Conservation (phyloP, 2,797 vertebrate genomes). For the Cryptoprocta ferox region DNA sequence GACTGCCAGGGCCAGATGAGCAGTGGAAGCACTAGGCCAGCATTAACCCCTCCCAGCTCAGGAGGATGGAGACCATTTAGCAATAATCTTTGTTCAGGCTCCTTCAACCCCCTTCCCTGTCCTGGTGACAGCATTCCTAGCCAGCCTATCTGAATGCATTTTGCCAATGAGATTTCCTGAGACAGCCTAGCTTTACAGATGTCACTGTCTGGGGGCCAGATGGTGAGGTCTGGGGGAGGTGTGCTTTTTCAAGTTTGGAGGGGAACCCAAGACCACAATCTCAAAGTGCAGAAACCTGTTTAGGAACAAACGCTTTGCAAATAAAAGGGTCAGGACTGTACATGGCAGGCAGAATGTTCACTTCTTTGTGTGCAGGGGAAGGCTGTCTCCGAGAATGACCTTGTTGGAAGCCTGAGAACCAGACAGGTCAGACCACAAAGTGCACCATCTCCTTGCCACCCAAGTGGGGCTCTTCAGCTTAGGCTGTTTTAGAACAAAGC, state of each 20-base stretch:
- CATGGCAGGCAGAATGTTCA: accelerated
- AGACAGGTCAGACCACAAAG: not conserved
- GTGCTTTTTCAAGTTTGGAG: constrained; percentile 30
- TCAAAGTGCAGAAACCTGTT: not conserved
- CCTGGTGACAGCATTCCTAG: constrained; percentile 4
- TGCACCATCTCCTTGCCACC: accelerated
- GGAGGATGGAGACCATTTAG: not conserved
- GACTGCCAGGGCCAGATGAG: constrained; percentile 12
- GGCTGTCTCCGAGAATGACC: not conserved
- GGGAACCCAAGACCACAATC: not conserved
- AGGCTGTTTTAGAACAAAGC: not conserved
- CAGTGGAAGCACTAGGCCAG: not conserved
- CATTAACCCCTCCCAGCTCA: not conserved
- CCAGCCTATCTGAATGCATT: constrained; percentile 43
- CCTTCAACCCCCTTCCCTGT: not conserved
- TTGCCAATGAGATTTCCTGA: constrained; percentile 43
- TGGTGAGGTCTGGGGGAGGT: constrained; percentile 49
- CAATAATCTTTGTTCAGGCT: constrained; percentile 52
- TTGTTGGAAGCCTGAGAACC: accelerated
- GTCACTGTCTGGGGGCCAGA: constrained; percentile 72
- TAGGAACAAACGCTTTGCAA: not conserved
- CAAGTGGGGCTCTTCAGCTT: not conserved
- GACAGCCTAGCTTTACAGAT: constrained; percentile 54
- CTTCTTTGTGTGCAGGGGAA: not conserved
- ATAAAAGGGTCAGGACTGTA: not conserved